Conservation (phyloP, 2,888 invertebrate genomes). For the Euzophera pinguis region DNA sequence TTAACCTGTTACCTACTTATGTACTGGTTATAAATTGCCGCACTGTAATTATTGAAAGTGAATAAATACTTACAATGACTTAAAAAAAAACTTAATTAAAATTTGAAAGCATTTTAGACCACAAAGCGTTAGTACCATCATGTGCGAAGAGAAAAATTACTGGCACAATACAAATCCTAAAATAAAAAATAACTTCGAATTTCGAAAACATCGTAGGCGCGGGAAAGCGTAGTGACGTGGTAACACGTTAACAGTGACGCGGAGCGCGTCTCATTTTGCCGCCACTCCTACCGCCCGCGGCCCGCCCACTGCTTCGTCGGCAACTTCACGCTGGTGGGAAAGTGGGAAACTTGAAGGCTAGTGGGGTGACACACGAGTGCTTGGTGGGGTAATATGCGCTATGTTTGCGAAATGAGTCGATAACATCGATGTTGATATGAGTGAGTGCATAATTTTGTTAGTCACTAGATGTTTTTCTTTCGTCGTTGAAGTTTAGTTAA, state of each 20-base stretch:
- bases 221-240: constrained; percentile 46
- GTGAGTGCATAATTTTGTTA: neutral
- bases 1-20: too few relatives aligned
- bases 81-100: too few relatives aligned
- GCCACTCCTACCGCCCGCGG: constrained; percentile 50
- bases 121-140: too few relatives aligned
- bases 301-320: constrained; percentile 57
- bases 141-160: too few relatives aligned
- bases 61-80: too few relatives aligned
- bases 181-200: constrained; percentile 19
- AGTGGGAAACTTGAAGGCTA: constrained; percentile 64
- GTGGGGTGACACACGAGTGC: constrained; percentile 46
- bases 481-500: neutral
- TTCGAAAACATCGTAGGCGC: constrained; percentile 40
- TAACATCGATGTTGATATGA: constrained; percentile 1
- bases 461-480: neutral
- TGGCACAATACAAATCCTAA: neutral
- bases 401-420: neutral
- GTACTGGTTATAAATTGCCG: too few relatives aligned
- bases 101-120: too few relatives aligned
- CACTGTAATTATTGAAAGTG: too few relatives aligned
- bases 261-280: constrained; percentile 35
- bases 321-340: constrained; percentile 64
- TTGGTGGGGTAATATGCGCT: constrained; percentile 37
- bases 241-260: constrained; percentile 27